These are phyloP conservation scores for Macroramphosus scolopax DNA, from an alignment of 2,797 vertebrate genomes.

Conservation along the genomic window DNA sequence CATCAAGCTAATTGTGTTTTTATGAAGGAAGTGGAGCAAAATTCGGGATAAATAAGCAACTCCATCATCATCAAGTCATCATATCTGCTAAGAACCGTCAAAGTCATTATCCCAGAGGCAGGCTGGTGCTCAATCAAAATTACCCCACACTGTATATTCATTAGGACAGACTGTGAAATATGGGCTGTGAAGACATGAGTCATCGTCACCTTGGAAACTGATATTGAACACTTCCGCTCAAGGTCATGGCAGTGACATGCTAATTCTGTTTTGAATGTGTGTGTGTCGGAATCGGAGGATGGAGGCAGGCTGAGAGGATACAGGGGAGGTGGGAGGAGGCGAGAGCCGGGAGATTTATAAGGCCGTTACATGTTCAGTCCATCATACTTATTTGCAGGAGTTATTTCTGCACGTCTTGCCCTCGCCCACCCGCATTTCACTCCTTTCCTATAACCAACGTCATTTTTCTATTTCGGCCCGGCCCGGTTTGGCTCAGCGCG, in stretches of 20 bases:
- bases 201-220: conserved; percentile 76
- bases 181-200: conserved; percentile 71
- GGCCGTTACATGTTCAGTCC: conserved; percentile 7
- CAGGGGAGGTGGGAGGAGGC: conserved; percentile 4
- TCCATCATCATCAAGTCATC: conserved; percentile 79
- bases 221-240: conserved; percentile 74
- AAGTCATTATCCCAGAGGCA: conserved; percentile 75
- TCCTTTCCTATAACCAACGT: conserved; percentile 8
- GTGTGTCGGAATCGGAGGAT: conserved; percentile 22
- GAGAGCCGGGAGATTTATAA: conserved; percentile 19
- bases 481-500: too few species aligned
- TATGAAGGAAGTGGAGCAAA: conserved; percentile 70
- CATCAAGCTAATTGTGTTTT: conserved; percentile 72
- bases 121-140: conserved; percentile 79
- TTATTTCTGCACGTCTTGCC: conserved; percentile 9
- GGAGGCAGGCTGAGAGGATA: conserved; percentile 32
- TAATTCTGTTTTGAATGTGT: conserved; percentile 60
- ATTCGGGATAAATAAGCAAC: conserved; percentile 74
- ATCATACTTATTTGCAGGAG: conserved; percentile 9
- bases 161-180: conserved; percentile 75
- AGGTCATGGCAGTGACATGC: conserved; percentile 74
- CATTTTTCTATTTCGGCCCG: too few species aligned
- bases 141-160: conserved; percentile 75
- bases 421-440: conserved; percentile 3
- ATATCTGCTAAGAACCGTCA: conserved; percentile 72